phyloP scores from a whole-genome alignment of 2,113 vertebrate genomes.

The Scytalopus superciliaris region DNA sequence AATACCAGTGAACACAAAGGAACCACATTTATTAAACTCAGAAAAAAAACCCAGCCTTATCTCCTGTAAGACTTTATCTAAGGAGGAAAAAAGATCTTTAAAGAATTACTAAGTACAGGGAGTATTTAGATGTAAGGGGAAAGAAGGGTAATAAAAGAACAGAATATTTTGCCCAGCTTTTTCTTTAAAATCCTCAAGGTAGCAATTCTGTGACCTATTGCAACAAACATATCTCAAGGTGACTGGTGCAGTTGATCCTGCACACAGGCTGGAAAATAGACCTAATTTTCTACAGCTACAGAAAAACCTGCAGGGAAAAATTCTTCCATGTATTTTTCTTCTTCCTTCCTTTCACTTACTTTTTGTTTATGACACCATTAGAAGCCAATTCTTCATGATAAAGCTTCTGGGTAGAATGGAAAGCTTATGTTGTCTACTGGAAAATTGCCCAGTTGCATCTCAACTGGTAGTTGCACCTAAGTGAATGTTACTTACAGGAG shows the following conservation, averaged over 20 bases:
- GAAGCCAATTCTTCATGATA: neutral
- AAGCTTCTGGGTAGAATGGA: neutral
- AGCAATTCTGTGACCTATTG: neutral
- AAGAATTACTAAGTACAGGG: neutral
- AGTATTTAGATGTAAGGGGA: neutral
- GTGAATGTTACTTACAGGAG: neutral
- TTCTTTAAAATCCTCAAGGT: neutral
- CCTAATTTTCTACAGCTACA: neutral
- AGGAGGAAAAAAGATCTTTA: neutral
- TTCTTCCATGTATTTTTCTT: neutral
- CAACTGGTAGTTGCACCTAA: neutral
- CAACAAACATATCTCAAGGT: neutral
- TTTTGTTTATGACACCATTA: neutral
- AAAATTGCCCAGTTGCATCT: constrained; percentile 14
- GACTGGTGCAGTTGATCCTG: neutral
- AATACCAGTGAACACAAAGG: neutral
- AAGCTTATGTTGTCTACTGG: neutral
- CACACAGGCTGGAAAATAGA: neutral
- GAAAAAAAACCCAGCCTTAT: neutral
- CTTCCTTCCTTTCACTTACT: neutral
- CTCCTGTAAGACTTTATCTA: neutral
- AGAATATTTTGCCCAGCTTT: neutral
- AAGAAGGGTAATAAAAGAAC: neutral
- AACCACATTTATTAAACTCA: neutral
- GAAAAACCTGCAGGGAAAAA: neutral